Evolutionary conservation across 2,113 vertebrate species (phyloP).

Genomic region (Nothocercus nigrocapillus): DNA sequence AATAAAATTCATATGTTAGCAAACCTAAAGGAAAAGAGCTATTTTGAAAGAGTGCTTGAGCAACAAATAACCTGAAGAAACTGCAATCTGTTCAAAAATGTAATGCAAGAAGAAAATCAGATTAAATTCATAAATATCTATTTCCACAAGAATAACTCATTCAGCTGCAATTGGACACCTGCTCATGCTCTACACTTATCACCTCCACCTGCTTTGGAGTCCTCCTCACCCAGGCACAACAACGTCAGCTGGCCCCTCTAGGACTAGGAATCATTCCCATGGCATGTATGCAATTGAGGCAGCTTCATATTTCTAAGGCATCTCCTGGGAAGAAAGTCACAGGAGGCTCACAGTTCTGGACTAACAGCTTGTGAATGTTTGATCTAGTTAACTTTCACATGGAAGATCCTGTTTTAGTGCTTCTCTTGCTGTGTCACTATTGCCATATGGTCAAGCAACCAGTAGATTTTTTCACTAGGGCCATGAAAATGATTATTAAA

Average conservation of each 20-base stretch:
- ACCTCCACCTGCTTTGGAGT: background rate
- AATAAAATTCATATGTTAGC: background rate
- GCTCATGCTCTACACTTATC: fast-evolving
- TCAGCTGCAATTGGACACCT: background rate
- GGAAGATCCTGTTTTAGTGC: background rate
- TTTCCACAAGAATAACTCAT: background rate
- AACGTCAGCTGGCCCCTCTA: background rate
- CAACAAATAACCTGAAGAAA: background rate
- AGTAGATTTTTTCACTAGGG: background rate
- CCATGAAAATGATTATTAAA: background rate
- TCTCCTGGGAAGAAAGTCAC: background rate
- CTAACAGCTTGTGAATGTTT: background rate
- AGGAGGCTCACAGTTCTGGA: background rate
- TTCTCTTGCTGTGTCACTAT: background rate
- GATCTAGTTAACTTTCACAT: background rate
- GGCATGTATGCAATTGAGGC: background rate
- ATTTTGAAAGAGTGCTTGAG: background rate
- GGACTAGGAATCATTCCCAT: background rate
- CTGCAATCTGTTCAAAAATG: background rate
- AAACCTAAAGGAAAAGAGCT: background rate
- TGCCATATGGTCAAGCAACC: background rate
- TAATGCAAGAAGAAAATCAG: background rate
- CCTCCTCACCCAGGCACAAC: background rate
- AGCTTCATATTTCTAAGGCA: background rate
- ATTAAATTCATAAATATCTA: background rate